These are phyloP conservation scores for Strigamia transsilvanica DNA, from an alignment of 2,888 invertebrate species.

Conservation along the genomic window DNA sequence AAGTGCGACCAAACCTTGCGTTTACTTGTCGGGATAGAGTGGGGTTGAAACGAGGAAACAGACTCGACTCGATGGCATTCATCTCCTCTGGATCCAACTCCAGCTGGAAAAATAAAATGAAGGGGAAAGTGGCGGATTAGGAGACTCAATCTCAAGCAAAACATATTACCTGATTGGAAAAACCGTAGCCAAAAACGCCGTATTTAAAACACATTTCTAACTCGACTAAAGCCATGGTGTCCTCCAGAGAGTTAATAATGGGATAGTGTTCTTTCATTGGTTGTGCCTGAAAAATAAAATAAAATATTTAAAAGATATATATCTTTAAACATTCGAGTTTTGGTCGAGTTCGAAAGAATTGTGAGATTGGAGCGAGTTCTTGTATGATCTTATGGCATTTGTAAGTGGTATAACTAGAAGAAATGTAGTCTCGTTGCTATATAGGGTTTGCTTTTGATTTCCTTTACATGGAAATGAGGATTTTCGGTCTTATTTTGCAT, in stretches of 20 bases:
- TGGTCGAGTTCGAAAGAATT: no score
- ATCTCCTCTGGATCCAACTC: slow-evolving; percentile 13
- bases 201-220: slow-evolving; percentile 31
- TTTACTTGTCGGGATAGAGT: slow-evolving; percentile 19
- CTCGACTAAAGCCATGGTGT: background rate
- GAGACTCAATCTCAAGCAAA: background rate
- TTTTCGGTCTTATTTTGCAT: background rate
- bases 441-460: background rate
- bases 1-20: background rate
- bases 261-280: slow-evolving; percentile 12
- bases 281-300: background rate
- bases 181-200: slow-evolving; percentile 10
- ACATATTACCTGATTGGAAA: slow-evolving; percentile 20
- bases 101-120: slow-evolving; percentile 9
- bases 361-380: no score
- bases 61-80: slow-evolving; percentile 3
- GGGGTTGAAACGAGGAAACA: slow-evolving; percentile 7
- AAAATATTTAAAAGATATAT: background rate
- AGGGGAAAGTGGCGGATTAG: background rate
- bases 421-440: no score
- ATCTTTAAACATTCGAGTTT: background rate
- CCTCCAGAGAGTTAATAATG: background rate
- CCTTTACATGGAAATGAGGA: background rate
- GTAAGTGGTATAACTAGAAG: no score
- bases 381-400: no score